Conservation (phyloP, 2,888 invertebrate genomes). For the Ichneumon xanthorius region DNA sequence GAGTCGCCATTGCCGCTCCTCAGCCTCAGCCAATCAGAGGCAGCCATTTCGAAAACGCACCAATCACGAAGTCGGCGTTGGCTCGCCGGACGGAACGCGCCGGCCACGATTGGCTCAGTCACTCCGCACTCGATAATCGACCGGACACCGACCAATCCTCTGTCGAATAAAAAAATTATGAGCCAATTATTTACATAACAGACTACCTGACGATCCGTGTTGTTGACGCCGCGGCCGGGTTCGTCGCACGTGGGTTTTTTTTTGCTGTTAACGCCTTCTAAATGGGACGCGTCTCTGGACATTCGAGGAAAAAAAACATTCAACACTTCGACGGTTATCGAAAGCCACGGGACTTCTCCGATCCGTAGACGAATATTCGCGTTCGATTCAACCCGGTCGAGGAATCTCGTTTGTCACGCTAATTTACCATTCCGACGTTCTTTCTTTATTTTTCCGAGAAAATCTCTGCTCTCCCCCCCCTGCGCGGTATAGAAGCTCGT, state of each 20-base stretch:
- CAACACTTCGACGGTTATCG: neutral
- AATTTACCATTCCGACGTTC: neutral
- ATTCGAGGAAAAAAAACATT: slow-evolving; percentile 1
- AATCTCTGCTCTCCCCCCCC: neutral
- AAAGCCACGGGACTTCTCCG: neutral
- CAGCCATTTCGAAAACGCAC: neutral
- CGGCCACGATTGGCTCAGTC: neutral
- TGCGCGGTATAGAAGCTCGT: neutral
- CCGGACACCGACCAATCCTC: neutral
- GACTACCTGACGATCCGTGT: neutral
- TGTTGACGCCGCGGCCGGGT: neutral
- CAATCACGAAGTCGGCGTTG: neutral
- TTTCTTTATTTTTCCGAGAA: neutral
- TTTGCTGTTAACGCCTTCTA: neutral
- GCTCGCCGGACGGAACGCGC: neutral
- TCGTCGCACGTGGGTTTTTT: neutral
- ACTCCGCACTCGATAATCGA: neutral
- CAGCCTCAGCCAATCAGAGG: neutral
- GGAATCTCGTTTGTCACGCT: neutral
- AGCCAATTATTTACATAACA: neutral
- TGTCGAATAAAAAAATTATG: neutral
- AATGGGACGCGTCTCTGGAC: neutral
- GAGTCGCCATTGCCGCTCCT: neutral
- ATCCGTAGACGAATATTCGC: neutral
- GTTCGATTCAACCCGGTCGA: neutral